Evolutionary conservation across 2,113 vertebrate species (phyloP).

Genomic region (Platichthys stellatus): DNA sequence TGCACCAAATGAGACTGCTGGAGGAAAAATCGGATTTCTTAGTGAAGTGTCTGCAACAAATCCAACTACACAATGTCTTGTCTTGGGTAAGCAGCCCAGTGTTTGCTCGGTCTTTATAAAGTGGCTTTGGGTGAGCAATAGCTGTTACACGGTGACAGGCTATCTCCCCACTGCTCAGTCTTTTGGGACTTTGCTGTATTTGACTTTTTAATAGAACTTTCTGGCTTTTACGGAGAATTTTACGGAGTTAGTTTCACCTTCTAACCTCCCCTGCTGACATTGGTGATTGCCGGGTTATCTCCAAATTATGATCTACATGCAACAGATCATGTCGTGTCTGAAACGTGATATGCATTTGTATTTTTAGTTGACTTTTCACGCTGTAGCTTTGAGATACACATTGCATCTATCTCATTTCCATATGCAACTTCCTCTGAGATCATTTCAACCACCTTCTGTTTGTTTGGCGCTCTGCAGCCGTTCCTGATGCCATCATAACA

Average conservation of each 20-base stretch:
- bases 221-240: slow-evolving; percentile 25
- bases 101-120: slow-evolving; percentile 70
- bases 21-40: slow-evolving; percentile 65
- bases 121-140: slow-evolving; percentile 51
- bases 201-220: slow-evolving; percentile 57
- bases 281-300: slow-evolving; percentile 6
- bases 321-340: neutral
- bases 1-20: slow-evolving; percentile 70
- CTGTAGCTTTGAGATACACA: slow-evolving; percentile 13
- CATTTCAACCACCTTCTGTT: slow-evolving; percentile 1
- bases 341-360: slow-evolving; percentile 8
- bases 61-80: slow-evolving; percentile 53
- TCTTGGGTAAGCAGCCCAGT: slow-evolving; percentile 58
- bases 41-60: slow-evolving; percentile 56
- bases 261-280: neutral
- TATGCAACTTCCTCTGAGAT: slow-evolving; percentile 10
- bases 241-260: neutral
- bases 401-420: neutral
- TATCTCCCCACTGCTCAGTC: slow-evolving; percentile 42
- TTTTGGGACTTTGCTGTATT: slow-evolving; percentile 17
- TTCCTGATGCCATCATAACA: slow-evolving; percentile 64
- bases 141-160: slow-evolving; percentile 53
- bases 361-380: neutral
- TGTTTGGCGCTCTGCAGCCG: slow-evolving; percentile 35
- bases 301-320: neutral